Base-by-base conservation (phyloP, 2,113 vertebrate species). In the Corydoras maculifer region DNA sequence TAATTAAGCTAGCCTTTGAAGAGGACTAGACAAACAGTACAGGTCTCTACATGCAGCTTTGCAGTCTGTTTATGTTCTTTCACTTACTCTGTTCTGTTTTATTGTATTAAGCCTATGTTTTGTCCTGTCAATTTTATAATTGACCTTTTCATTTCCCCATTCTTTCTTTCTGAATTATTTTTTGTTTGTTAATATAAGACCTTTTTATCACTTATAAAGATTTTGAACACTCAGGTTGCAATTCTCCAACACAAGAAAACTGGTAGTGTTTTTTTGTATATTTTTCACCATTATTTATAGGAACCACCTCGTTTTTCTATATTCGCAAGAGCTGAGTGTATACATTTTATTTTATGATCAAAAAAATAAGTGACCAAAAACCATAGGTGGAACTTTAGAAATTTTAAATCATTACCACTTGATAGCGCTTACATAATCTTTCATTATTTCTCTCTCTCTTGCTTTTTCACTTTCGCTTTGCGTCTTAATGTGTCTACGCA, bases 1-100 rank as follows among this genome's bases (percentile, higher is more conserved):
- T 80, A 83, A 88, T 88, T 84, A 87, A 63, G 74, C 35, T 58
- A 68, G 70, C 74, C 86, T 88, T 87, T 88, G 85, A 87, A 86
- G 83, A 63, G 15, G 59, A 79, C 80, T 71, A 68, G 79, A 81
- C 86, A 86, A 87, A 86, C 82, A 87, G 78, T 82, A 82, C 81
- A 83, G 81, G 78, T 79, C 83, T 83, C 78, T 80, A 83, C 82
- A 82, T 62, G 61, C 82, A 79, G 84, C 83, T 87, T 85, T 86
- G 80, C 82, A 83, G 83, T 86, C 78, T 83, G 58, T 75, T 69
- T 55, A 60, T 72, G 49, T 25, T 57, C 58, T 68, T 57, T 58
- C 2, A 2, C 58, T 61, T 30, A n/a, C 30, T 10, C 7, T 18
- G 32, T 55, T 64, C 61, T 57, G 35, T 43, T 43, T 43, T 43